Evolutionary conservation across 92 coral and sea anemone genomes (phyloP).

Genomic region (Muricea muricata): DNA sequence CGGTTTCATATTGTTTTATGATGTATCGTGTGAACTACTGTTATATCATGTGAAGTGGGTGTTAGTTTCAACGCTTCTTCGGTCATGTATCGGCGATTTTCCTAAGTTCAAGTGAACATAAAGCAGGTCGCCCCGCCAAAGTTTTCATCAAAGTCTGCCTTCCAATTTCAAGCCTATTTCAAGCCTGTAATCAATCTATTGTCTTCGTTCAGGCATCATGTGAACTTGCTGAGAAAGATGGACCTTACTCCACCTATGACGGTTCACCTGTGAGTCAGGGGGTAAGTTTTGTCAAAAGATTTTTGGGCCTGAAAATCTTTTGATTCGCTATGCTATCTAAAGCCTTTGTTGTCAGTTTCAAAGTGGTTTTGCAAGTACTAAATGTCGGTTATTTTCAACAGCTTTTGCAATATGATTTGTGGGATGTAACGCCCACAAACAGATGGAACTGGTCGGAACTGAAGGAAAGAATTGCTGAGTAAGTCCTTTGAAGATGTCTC

Average conservation of each 20-base stretch:
- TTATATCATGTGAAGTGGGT: too few species aligned
- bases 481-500: background rate
- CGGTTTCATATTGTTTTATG: too few species aligned
- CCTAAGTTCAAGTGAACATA: too few species aligned
- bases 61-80: too few species aligned
- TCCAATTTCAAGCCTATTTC: too few species aligned
- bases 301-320: background rate
- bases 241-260: slow-evolving; percentile 84
- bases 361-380: background rate
- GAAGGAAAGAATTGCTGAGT: slow-evolving; percentile 84
- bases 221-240: slow-evolving; percentile 83
- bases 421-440: slow-evolving; percentile 92
- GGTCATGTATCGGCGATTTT: too few species aligned
- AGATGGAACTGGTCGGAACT: slow-evolving; percentile 97
- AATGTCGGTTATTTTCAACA: background rate
- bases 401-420: slow-evolving; percentile 89
- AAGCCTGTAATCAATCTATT: background rate
- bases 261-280: slow-evolving; percentile 98
- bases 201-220: slow-evolving; percentile 81
- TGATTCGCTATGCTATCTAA: too few species aligned
- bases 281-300: slow-evolving; percentile 60
- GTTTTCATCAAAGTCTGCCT: too few species aligned
- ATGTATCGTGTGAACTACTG: too few species aligned
- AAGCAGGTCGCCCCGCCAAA: too few species aligned
- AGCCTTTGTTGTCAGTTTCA: background rate